phyloP scores from a whole-genome alignment of 2,797 vertebrate genomes.

The Benthosema pterotum region DNA sequence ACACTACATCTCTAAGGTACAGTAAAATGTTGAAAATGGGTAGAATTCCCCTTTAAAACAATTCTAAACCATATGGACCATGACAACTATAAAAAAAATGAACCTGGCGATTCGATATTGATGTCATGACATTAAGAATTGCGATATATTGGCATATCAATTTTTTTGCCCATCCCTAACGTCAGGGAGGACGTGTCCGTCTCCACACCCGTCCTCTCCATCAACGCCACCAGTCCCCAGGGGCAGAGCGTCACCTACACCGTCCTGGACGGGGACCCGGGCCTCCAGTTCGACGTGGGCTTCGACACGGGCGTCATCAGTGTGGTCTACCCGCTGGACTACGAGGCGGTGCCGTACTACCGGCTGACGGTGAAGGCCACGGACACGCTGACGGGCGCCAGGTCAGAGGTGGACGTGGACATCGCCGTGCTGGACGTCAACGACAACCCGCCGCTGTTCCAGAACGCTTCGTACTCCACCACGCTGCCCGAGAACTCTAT shows the following conservation, averaged over 20 bases:
- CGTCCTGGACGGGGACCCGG: constrained; percentile 89
- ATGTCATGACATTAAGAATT: too few species aligned
- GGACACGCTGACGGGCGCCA: constrained; percentile 88
- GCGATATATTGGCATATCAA: too few species aligned
- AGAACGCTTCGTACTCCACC: constrained; percentile 80
- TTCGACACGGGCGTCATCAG: constrained; percentile 92
- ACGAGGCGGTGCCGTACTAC: constrained; percentile 89
- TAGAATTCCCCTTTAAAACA: too few species aligned
- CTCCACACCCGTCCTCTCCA: constrained; percentile 85
- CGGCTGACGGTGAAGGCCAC: constrained; percentile 90
- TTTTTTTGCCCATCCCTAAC: too few species aligned
- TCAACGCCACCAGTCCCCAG: constrained; percentile 92
- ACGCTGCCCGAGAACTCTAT: constrained; percentile 90
- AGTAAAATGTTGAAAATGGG: too few species aligned
- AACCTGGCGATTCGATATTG: too few species aligned
- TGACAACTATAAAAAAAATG: too few species aligned
- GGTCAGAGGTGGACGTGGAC: constrained; percentile 93
- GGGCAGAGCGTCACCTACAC: constrained; percentile 92
- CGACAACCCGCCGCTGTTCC: constrained; percentile 90
- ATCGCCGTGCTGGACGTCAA: constrained; percentile 92
- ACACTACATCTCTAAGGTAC: too few species aligned
- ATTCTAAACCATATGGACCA: too few species aligned
- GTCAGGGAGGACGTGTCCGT: constrained; percentile 84
- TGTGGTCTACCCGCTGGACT: constrained; percentile 89
- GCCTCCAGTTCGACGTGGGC: constrained; percentile 89